A percentile compares a stretch with the other conserved stretches of the same genome.
Evolutionary conservation across 2,888 invertebrate species (phyloP).

Genomic region (Zygothrica quintamaculata): DNA sequence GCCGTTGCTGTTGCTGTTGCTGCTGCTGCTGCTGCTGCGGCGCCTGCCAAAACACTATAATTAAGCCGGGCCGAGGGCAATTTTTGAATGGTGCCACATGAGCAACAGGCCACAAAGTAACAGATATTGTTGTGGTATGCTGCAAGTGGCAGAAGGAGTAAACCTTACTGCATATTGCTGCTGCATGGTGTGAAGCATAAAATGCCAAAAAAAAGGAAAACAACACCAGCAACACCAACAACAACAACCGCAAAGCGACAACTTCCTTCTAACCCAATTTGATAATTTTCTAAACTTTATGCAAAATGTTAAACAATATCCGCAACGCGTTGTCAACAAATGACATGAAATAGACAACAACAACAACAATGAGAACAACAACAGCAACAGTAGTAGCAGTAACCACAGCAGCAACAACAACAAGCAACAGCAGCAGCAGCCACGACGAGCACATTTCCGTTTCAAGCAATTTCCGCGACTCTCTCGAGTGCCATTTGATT

Average conservation of each 20-base stretch:
- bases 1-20: conserved; percentile 52
- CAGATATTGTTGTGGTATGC: neutral
- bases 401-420: conserved; percentile 30
- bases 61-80: conserved; percentile 83
- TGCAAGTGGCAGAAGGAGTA: neutral
- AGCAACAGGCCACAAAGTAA: conserved; percentile 37
- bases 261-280: conserved; percentile 75
- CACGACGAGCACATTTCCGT: conserved; percentile 74
- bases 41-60: conserved; percentile 83
- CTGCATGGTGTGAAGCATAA: too few relatives aligned
- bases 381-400: conserved; percentile 28
- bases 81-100: conserved; percentile 55
- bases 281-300: conserved; percentile 53
- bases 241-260: conserved; percentile 47
- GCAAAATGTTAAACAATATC: conserved; percentile 78
- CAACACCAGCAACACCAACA: neutral
- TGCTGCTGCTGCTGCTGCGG: conserved; percentile 72
- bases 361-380: conserved; percentile 33
- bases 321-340: conserved; percentile 77
- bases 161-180: too few relatives aligned
- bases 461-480: conserved; percentile 79
- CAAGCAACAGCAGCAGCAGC: conserved; percentile 27
- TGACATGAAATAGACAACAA: conserved; percentile 76
- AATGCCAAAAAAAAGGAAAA: too few relatives aligned
- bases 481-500: conserved; percentile 69